These are phyloP conservation scores for Lepidurus arcticus DNA, from an alignment of 1,140 invertebrate species.

Conservation along the genomic window DNA sequence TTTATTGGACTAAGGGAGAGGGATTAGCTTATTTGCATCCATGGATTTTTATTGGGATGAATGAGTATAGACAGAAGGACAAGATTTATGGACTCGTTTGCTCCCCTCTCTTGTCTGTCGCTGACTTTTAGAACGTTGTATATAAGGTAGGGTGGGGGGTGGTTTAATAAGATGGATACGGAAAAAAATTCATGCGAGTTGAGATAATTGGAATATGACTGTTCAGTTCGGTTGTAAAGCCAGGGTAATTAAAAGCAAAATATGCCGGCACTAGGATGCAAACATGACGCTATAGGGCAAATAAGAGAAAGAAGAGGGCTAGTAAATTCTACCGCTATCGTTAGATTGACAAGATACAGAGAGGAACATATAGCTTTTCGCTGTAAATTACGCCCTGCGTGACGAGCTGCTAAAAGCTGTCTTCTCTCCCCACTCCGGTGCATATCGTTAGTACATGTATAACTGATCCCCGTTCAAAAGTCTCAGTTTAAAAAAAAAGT, in stretches of 20 bases:
- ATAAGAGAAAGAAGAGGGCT: too few species aligned
- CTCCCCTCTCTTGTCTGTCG: constrained; percentile 1
- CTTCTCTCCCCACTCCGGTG: not conserved
- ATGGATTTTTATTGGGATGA: constrained; percentile 18
- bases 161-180: not conserved
- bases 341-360: too few species aligned
- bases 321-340: too few species aligned
- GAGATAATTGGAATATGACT: not conserved
- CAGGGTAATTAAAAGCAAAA: too few species aligned
- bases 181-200: not conserved
- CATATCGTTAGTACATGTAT: not conserved
- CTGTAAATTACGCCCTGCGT: too few species aligned
- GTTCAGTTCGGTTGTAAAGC: too few species aligned
- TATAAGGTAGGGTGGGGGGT: not conserved
- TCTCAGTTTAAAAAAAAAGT: not conserved
- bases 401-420: too few species aligned
- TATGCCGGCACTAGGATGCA: too few species aligned
- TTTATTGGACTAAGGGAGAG: constrained; percentile 8
- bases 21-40: constrained; percentile 14
- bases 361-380: too few species aligned
- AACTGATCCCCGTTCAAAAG: not conserved
- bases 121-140: not conserved
- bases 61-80: constrained; percentile 6
- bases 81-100: constrained; percentile 6
- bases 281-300: too few species aligned